These are phyloP conservation scores for Carcina quercana DNA, from an alignment of 2,888 invertebrate species.

Conservation along the genomic window DNA sequence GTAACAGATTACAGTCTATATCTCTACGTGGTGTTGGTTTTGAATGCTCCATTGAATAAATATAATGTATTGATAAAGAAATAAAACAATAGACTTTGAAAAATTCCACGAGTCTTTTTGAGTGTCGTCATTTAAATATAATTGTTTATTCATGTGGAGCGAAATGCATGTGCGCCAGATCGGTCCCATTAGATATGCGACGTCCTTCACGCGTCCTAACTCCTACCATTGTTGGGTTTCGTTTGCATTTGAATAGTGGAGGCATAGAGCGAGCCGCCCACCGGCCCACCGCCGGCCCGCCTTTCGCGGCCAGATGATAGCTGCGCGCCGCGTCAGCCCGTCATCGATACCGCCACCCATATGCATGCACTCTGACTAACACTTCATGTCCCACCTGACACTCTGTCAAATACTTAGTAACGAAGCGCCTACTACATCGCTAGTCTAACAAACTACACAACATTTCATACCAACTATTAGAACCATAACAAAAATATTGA, in stretches of 20 bases:
- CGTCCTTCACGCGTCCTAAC: slow-evolving; percentile 73
- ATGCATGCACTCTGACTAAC: slow-evolving; percentile 12
- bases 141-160: slow-evolving; percentile 71
- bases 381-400: not conserved
- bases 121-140: slow-evolving; percentile 67
- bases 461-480: slow-evolving; percentile 37
- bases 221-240: slow-evolving; percentile 67
- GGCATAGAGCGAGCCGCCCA: slow-evolving; percentile 52
- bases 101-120: slow-evolving; percentile 50
- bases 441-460: slow-evolving; percentile 25
- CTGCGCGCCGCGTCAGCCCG: slow-evolving; percentile 17
- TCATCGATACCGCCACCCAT: slow-evolving; percentile 11
- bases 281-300: slow-evolving; percentile 35
- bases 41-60: slow-evolving; percentile 28
- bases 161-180: slow-evolving; percentile 63
- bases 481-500: slow-evolving; percentile 35
- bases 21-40: slow-evolving; percentile 49
- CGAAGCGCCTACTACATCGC: slow-evolving; percentile 6
- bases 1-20: slow-evolving; percentile 66
- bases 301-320: slow-evolving; percentile 41
- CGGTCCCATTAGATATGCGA: slow-evolving; percentile 63
- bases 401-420: not conserved
- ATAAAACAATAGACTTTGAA: slow-evolving; percentile 36
- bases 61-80: slow-evolving; percentile 23
- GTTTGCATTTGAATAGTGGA: slow-evolving; percentile 68